Conservation (phyloP, 1,140 invertebrate species). For the Brachionus plicatilis region DNA sequence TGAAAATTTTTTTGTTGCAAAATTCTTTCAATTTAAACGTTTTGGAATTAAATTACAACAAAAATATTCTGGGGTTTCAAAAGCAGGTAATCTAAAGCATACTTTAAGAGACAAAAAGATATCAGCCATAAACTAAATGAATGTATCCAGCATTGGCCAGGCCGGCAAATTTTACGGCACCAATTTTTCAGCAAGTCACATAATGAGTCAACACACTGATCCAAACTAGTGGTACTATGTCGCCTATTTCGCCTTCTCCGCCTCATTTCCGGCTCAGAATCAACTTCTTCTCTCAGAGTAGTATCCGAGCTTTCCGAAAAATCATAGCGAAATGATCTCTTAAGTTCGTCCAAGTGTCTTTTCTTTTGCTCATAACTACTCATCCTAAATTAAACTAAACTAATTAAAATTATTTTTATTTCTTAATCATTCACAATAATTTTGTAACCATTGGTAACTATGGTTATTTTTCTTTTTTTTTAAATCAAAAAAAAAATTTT, state of each 20-base stretch:
- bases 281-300: not conserved
- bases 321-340: not conserved
- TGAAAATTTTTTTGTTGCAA: not conserved
- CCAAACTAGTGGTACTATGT: not conserved
- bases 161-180: not conserved
- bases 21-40: not conserved
- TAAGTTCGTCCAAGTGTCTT: not conserved
- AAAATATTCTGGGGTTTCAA: not conserved
- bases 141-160: not conserved
- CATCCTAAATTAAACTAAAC: not conserved
- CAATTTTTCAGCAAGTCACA: not conserved
- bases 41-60: not conserved
- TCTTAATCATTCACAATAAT: not conserved
- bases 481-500: not conserved
- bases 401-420: not conserved
- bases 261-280: not conserved
- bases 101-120: not conserved
- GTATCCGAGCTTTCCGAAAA: not conserved
- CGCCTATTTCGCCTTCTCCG: not conserved
- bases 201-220: not conserved
- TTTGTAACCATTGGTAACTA: not conserved
- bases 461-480: not conserved
- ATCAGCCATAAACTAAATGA: not conserved
- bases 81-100: not conserved
- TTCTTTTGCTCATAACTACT: constrained; percentile 12